Percentiles rank a stretch among this genome's conserved stretches.
phyloP scores from a whole-genome alignment of 2,797 vertebrate species.

The Mus caroli region DNA sequence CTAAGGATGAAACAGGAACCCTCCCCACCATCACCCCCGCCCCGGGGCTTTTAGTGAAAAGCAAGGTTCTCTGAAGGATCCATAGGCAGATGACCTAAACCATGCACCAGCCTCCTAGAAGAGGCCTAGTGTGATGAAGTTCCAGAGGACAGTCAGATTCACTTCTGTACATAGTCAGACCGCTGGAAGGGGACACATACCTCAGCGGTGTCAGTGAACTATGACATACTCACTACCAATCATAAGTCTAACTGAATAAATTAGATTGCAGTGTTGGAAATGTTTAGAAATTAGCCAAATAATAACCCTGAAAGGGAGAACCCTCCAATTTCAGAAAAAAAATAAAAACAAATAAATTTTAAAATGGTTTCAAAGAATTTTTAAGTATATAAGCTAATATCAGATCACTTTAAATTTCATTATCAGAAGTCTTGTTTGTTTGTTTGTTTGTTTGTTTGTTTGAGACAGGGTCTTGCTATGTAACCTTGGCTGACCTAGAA shows the following conservation, averaged over 20 bases:
- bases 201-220: neutral
- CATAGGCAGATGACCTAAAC: neutral
- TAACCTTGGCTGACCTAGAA: neutral
- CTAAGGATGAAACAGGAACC: neutral
- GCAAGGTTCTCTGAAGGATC: neutral
- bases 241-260: neutral
- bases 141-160: neutral
- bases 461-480: neutral
- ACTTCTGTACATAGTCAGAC: neutral
- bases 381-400: conserved; percentile 39
- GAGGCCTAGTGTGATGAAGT: neutral
- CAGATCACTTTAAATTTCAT: conserved; percentile 48
- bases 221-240: neutral
- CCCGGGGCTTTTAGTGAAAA: neutral
- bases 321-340: conserved; percentile 41
- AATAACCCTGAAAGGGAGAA: conserved; percentile 29
- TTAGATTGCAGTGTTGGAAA: neutral
- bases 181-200: neutral
- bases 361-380: conserved; percentile 60
- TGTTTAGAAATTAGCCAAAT: conserved; percentile 25
- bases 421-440: conserved; percentile 21
- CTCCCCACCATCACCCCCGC: too few species aligned
- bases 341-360: neutral
- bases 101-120: neutral
- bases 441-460: neutral